Evolutionary conservation across 2,888 invertebrate species (phyloP).

Genomic region (Hymenopus coronatus): DNA sequence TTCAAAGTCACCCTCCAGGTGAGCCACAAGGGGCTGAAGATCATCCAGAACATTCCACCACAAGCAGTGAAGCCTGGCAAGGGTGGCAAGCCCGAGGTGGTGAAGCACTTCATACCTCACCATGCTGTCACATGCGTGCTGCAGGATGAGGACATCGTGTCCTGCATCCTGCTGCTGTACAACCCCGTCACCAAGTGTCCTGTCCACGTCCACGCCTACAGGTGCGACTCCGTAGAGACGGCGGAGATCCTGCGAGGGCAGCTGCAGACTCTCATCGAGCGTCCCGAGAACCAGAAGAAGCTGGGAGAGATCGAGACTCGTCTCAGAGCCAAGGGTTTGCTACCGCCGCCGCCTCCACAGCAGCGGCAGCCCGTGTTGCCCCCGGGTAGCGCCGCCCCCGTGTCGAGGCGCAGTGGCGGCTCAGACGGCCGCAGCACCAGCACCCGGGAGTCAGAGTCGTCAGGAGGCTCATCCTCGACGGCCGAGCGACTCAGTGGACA

Average conservation of each 20-base stretch:
- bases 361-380: neutral
- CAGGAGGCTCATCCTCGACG: conserved; percentile 36
- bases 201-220: conserved; percentile 89
- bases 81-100: conserved; percentile 59
- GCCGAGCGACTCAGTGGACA: conserved; percentile 31
- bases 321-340: conserved; percentile 48
- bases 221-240: conserved; percentile 88
- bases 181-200: conserved; percentile 94
- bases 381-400: conserved; percentile 40
- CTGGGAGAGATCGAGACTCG: conserved; percentile 75
- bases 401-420: conserved; percentile 38
- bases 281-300: conserved; percentile 83
- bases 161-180: conserved; percentile 87
- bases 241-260: conserved; percentile 84
- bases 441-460: conserved; percentile 38
- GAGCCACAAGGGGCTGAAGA: conserved; percentile 90
- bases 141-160: conserved; percentile 89
- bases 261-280: conserved; percentile 73
- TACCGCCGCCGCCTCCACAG: conserved; percentile 42
- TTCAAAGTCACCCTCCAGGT: conserved; percentile 88
- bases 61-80: conserved; percentile 44
- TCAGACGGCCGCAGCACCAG: conserved; percentile 34
- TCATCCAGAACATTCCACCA: conserved; percentile 73
- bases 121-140: conserved; percentile 89
- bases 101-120: conserved; percentile 92